phyloP scores from a whole-genome alignment of 2,113 vertebrate species.

The Sinocyclocheilus grahami region DNA sequence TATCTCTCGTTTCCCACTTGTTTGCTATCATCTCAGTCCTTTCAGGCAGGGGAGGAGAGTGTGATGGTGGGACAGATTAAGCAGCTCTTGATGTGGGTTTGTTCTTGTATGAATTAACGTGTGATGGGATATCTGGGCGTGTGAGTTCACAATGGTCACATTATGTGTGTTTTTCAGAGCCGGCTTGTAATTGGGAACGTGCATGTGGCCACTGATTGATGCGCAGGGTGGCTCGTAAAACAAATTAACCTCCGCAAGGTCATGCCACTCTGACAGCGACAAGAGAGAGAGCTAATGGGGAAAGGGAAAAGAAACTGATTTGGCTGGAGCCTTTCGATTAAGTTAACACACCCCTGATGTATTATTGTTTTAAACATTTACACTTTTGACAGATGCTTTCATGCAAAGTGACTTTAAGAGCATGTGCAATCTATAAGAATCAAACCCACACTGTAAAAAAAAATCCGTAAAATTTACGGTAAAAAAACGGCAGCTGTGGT shows the following conservation, averaged over 20 bases:
- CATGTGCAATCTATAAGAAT: background rate
- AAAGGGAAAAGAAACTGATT: slow-evolving; percentile 2
- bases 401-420: background rate
- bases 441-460: background rate
- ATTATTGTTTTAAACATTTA: slow-evolving; percentile 23
- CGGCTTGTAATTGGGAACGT: background rate
- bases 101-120: background rate
- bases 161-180: slow-evolving; percentile 11
- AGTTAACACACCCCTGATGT: background rate
- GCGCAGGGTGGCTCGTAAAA: slow-evolving; percentile 28
- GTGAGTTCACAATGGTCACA: background rate
- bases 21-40: background rate
- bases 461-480: too few relatives aligned
- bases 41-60: background rate
- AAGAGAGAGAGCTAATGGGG: background rate
- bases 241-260: slow-evolving; percentile 46
- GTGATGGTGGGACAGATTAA: background rate
- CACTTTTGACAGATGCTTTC: background rate
- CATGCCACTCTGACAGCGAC: background rate
- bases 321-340: background rate
- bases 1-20: background rate
- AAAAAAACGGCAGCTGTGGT: too few relatives aligned
- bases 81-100: background rate
- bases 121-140: background rate
- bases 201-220: slow-evolving; percentile 18